These are phyloP conservation scores for Andinoacara biseriatus DNA, from an alignment of 2,113 vertebrate species.

Conservation along the genomic window DNA sequence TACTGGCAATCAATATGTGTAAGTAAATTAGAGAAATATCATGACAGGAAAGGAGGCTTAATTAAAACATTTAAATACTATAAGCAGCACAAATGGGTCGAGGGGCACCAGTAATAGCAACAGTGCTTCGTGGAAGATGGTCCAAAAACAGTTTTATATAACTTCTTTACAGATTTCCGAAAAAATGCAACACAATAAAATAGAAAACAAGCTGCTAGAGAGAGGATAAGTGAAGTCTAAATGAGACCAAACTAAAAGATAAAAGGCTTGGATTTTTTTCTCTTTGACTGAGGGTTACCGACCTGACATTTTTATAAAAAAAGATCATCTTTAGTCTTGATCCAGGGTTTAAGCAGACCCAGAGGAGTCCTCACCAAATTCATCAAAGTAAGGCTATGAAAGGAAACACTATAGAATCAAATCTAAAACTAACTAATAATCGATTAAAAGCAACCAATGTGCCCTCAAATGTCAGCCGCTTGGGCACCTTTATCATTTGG, in stretches of 20 bases:
- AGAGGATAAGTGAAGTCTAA: not conserved
- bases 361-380: not conserved
- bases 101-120: not conserved
- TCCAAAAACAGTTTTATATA: not conserved
- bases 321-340: not conserved
- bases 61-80: not conserved
- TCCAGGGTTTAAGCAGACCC: not conserved
- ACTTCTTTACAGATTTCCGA: not conserved
- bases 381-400: not conserved
- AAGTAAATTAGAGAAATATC: not conserved
- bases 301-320: not conserved
- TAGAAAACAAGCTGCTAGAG: not conserved
- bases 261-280: not conserved
- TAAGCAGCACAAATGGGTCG: not conserved
- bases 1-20: not conserved
- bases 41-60: not conserved
- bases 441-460: not conserved
- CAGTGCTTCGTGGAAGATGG: not conserved
- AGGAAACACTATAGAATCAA: not conserved
- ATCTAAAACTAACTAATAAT: not conserved
- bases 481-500: not conserved
- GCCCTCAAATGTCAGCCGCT: not conserved
- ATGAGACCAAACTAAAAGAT: not conserved
- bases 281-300: not conserved
- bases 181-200: not conserved